Evolutionary conservation across 2,113 vertebrate species (phyloP).

Genomic region (Mixornis gularis): DNA sequence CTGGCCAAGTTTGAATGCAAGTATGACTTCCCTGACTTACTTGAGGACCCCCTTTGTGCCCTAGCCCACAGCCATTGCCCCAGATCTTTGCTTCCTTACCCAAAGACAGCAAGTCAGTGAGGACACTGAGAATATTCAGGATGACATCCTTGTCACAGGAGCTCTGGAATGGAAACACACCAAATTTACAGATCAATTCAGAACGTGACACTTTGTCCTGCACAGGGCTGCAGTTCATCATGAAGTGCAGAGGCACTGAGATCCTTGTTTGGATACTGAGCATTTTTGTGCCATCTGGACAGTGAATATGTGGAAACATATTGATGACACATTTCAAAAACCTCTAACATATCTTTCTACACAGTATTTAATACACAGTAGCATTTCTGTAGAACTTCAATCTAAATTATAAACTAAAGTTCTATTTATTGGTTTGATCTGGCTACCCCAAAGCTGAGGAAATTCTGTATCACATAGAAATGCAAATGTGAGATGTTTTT

Average conservation of each 20-base stretch:
- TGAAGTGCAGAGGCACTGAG: neutral
- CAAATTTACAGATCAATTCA: neutral
- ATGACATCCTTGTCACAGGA: constrained; percentile 77
- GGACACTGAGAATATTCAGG: constrained; percentile 78
- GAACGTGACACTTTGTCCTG: neutral
- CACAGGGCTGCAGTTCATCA: neutral
- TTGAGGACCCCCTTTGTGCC: neutral
- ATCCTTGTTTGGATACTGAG: neutral
- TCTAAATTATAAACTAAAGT: neutral
- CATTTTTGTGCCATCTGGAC: neutral
- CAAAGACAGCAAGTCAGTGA: constrained; percentile 85
- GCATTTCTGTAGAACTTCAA: neutral
- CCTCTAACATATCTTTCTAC: neutral
- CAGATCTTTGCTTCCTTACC: constrained; percentile 71
- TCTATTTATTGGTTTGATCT: neutral
- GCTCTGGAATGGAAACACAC: constrained; percentile 73
- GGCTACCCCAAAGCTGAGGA: neutral
- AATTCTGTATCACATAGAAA: neutral
- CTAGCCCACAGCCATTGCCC: neutral
- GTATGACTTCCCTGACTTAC: neutral
- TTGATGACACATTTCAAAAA: neutral
- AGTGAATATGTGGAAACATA: neutral
- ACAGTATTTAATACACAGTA: neutral
- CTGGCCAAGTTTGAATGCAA: neutral
- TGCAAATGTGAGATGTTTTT: neutral